These are phyloP conservation scores for Xanthia togata DNA, from an alignment of 2,888 invertebrate species.

Conservation along the genomic window DNA sequence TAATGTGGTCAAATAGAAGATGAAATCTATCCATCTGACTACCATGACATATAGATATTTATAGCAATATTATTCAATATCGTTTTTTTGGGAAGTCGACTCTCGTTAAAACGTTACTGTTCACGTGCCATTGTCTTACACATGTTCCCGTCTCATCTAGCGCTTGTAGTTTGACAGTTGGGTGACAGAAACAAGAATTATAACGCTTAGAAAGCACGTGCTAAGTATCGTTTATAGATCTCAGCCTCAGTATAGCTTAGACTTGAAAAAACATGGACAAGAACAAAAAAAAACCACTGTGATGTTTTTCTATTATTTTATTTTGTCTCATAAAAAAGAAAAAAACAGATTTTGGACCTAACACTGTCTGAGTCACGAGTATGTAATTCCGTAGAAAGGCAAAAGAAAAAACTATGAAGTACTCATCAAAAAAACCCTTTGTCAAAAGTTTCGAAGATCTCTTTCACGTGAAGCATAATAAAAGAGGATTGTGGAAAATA, in stretches of 20 bases:
- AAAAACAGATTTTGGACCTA: background rate
- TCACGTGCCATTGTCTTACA: background rate
- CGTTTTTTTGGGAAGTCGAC: background rate
- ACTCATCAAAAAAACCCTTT: slow-evolving; percentile 43
- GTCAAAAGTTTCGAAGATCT: slow-evolving; percentile 47
- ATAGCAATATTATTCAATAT: background rate
- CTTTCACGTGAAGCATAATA: slow-evolving; percentile 28
- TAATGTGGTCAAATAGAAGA: background rate
- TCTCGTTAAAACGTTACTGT: background rate
- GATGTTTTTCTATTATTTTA: no score
- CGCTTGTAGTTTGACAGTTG: background rate
- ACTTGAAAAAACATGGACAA: background rate
- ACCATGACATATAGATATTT: background rate
- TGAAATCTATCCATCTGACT: background rate
- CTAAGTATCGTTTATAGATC: background rate
- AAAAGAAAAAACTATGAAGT: slow-evolving; percentile 33
- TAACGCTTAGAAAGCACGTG: background rate
- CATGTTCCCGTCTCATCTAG: background rate
- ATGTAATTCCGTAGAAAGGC: slow-evolving; percentile 21
- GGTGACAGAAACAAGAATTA: background rate
- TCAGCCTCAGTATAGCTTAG: background rate
- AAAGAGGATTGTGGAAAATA: slow-evolving; percentile 23
- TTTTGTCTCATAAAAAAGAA: background rate
- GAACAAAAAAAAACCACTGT: background rate
- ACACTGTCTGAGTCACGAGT: slow-evolving; percentile 17